Conservation (phyloP, 1,140 invertebrate genomes). For the Bombus polaris region DNA sequence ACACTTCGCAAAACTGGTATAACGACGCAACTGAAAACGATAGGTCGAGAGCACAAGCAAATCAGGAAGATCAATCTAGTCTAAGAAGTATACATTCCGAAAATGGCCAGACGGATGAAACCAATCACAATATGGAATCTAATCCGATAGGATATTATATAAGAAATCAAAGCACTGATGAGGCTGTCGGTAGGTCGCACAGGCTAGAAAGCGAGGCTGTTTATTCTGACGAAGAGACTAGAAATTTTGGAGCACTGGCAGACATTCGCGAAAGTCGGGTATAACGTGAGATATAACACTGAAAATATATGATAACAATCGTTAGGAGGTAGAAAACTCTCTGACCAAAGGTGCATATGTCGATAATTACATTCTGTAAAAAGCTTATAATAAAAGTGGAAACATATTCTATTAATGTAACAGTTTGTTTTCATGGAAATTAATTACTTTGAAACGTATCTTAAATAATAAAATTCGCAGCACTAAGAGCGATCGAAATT, state of each 20-base stretch:
- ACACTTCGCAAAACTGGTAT: conserved; percentile 24
- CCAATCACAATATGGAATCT: conserved; percentile 40
- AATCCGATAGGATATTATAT: conserved; percentile 41
- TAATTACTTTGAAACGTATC: neutral
- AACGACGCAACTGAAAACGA: conserved; percentile 23
- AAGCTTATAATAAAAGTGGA: neutral
- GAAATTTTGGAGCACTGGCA: conserved; percentile 73
- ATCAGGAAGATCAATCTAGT: conserved; percentile 41
- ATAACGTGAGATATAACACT: conserved; percentile 46
- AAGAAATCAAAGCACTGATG: conserved; percentile 39
- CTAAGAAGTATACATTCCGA: conserved; percentile 42
- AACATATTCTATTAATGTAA: neutral
- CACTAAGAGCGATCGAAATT: neutral
- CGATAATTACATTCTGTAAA: neutral
- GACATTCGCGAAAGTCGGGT: conserved; percentile 81
- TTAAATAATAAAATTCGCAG: neutral
- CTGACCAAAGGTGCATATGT: neutral
- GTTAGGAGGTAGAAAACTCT: neutral
- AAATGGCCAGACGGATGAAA: conserved; percentile 29
- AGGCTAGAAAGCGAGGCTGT: conserved; percentile 37
- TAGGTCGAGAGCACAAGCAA: conserved; percentile 27
- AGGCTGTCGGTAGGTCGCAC: conserved; percentile 31
- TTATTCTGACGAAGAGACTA: conserved; percentile 71
- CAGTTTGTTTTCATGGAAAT: neutral
- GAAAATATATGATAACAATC: neutral